Base-by-base conservation (phyloP, 2,888 invertebrate species). In the Andrena fulva region DNA sequence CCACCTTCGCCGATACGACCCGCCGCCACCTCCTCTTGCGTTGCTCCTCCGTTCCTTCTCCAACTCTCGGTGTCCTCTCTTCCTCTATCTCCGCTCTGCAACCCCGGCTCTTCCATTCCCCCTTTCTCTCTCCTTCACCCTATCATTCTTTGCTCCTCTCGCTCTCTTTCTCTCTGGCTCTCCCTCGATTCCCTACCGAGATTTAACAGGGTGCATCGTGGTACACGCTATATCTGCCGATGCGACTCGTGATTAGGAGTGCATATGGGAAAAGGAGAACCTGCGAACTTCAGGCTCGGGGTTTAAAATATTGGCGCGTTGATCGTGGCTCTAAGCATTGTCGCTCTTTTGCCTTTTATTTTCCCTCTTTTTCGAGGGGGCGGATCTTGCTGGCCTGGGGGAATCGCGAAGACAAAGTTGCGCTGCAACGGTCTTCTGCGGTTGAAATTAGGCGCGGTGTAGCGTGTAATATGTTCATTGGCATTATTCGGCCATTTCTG, bases 201-300 rank as follows among this genome's bases (percentile, higher is more conserved):
- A 81, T 84, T 87, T 76, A 80, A 87, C 82, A 75, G 81, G 84
- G 84, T 82, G 81, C 82, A 76, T 77, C 82, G 69, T 68, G 60
- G 69, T 79, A 64, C 73, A 77, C 60, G 73, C 67, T 77, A 52
- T 82, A 77, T 74, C 70, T 77, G 64, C 73, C 75, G 81, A 77
- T 76, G 70, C 76, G 76, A 78, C 74, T 82, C 72, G 75, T 75
- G 87, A 86, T 77, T 77, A 75, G 74, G 77, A 86, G 69, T 60
- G 62, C 63, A 80, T 73, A 75, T 76, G 71, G 73, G 63, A 76
- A 72, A 79, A 63, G 71, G 67, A 82, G 73, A 71, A 70, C 68
- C 70, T n/a, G 82, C 80, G 71, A 76, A 74, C 52, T 79, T 79
- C 70, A 75, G 77, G 66, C 29, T 2, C 29, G 35, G 64, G 52